A percentile compares a stretch with the other conserved stretches of the same genome.
Conservation (phyloP, 2,113 vertebrate species). For the Megaceryle torquata region DNA sequence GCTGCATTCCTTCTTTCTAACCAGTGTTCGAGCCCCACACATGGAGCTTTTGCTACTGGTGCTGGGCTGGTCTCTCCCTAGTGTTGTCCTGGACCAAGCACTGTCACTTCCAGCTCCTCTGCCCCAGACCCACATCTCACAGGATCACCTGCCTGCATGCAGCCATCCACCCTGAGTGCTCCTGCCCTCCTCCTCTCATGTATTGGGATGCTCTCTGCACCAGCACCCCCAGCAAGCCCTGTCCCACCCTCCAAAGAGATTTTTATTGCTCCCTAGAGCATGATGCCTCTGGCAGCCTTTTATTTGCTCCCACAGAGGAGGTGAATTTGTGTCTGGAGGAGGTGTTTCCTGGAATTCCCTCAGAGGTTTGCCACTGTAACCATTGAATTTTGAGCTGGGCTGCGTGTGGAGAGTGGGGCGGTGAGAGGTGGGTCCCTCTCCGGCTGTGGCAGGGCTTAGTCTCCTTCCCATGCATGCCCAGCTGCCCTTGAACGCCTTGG, state of each 20-base stretch:
- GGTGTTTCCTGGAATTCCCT: background rate
- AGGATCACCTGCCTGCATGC: background rate
- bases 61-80: background rate
- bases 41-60: rapidly evolving
- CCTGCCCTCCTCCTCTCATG: rapidly evolving
- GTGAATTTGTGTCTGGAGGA: background rate
- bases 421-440: background rate
- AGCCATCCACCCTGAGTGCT: background rate
- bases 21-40: background rate
- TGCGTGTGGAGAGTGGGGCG: background rate
- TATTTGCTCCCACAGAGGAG: background rate
- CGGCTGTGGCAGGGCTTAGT: background rate
- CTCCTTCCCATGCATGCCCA: background rate
- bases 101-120: background rate
- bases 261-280: background rate
- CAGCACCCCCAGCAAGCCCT: background rate
- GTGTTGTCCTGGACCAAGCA: rapidly evolving
- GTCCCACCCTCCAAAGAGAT: background rate
- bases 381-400: background rate
- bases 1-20: background rate
- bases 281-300: background rate
- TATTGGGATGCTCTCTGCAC: background rate
- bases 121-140: background rate
- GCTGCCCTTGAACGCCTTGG: background rate
- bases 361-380: background rate